Evolutionary conservation across 1,140 invertebrate genomes (phyloP).

Genomic region (Vollenhovia emeryi): DNA sequence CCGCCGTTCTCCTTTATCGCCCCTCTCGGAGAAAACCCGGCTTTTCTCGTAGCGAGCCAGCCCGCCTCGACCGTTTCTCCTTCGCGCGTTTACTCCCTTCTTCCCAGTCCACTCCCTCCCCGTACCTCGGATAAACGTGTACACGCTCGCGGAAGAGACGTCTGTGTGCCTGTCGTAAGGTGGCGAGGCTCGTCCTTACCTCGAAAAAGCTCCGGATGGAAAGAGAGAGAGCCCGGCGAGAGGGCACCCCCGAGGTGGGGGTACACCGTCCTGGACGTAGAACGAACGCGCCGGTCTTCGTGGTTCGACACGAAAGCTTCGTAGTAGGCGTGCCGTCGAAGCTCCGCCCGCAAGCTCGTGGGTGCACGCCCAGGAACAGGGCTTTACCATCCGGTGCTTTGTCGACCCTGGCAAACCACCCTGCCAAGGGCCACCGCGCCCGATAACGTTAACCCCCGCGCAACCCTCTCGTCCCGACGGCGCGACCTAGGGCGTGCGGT

Average conservation of each 20-base stretch:
- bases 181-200: conserved; percentile 67
- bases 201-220: conserved; percentile 64
- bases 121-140: conserved; percentile 39
- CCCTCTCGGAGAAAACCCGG: conserved; percentile 53
- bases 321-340: conserved; percentile 80
- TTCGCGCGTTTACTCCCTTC: conserved; percentile 31
- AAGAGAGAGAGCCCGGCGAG: conserved; percentile 61
- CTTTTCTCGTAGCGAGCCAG: conserved; percentile 46
- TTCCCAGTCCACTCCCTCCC: conserved; percentile 25
- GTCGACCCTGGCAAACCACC: conserved; percentile 71
- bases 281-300: conserved; percentile 40
- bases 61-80: conserved; percentile 49
- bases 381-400: conserved; percentile 67
- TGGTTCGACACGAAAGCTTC: conserved; percentile 75
- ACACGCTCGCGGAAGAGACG: conserved; percentile 1
- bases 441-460: conserved; percentile 63
- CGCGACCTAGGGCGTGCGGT: conserved; percentile 57
- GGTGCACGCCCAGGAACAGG: conserved; percentile 75
- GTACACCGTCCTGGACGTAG: conserved; percentile 49
- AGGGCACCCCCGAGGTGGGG: conserved; percentile 18
- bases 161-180: conserved; percentile 37
- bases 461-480: conserved; percentile 52
- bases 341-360: conserved; percentile 84
- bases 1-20: conserved; percentile 67
- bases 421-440: conserved; percentile 64